Conservation (phyloP, 2,888 invertebrate species). For the Leptopilina myrica region DNA sequence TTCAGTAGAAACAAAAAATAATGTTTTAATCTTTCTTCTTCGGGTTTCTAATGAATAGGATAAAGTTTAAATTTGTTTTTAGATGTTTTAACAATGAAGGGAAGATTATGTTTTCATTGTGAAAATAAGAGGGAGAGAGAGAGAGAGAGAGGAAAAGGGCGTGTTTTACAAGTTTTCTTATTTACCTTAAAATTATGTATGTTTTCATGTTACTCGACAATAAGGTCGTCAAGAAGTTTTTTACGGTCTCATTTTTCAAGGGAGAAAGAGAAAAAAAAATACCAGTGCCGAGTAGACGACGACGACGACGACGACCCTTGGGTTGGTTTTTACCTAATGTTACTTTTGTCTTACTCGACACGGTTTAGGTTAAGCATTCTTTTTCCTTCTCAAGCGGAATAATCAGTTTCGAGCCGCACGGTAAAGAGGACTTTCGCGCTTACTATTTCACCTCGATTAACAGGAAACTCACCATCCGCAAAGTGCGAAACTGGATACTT, state of each 20-base stretch:
- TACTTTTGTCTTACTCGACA: constrained; percentile 3
- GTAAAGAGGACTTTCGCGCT: constrained; percentile 38
- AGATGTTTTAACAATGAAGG: not conserved
- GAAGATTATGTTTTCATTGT: constrained; percentile 27
- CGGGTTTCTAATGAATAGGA: not conserved
- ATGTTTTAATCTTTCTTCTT: not conserved
- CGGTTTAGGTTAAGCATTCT: constrained; percentile 1
- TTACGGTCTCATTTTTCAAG: constrained; percentile 32
- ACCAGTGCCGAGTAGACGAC: not conserved
- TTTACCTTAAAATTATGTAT: constrained; percentile 26
- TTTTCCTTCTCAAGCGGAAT: constrained; percentile 35
- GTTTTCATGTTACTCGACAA: constrained; percentile 37
- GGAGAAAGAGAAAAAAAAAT: not conserved
- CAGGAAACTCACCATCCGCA: constrained; percentile 32
- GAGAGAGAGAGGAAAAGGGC: too few relatives aligned
- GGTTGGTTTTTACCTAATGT: constrained; percentile 21
- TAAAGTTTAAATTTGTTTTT: constrained; percentile 15
- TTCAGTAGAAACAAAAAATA: too few relatives aligned
- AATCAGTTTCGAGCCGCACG: constrained; percentile 30
- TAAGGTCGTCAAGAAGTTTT: constrained; percentile 36
- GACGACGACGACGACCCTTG: not conserved
- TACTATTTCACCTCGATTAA: constrained; percentile 37
- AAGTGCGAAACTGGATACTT: constrained; percentile 34
- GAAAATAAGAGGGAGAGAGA: not conserved
- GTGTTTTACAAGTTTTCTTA: constrained; percentile 28